Evolutionary conservation across 92 coral and sea anemone genomes (phyloP).

Genomic region (Porites rus): DNA sequence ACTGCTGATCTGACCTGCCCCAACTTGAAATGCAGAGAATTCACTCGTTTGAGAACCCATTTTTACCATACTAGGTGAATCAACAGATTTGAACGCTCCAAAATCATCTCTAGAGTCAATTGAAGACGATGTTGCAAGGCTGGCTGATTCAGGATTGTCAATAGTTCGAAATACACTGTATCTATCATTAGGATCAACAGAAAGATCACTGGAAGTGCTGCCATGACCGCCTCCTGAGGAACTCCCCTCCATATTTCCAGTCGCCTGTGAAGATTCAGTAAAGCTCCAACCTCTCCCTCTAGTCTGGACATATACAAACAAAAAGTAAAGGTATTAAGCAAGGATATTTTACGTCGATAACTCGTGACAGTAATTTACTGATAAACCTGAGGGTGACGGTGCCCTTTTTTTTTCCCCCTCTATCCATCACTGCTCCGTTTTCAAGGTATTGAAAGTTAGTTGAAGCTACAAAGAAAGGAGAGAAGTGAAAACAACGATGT

Average conservation of each 20-base stretch:
- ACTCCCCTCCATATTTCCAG: background rate
- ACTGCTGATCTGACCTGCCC: background rate
- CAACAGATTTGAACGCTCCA: constrained; percentile 23
- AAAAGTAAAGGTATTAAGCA: background rate
- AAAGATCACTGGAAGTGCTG: constrained; percentile 42
- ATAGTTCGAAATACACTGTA: constrained; percentile 59
- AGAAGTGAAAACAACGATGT: no score
- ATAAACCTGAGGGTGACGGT: no score
- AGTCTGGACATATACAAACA: constrained; percentile 35
- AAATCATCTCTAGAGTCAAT: constrained; percentile 10
- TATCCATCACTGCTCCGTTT: no score
- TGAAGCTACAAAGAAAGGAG: no score
- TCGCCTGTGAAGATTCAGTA: constrained; percentile 41
- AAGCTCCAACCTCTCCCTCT: constrained; percentile 86
- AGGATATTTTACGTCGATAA: no score
- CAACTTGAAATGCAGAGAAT: constrained; percentile 19
- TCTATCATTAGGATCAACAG: constrained; percentile 72
- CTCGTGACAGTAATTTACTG: background rate
- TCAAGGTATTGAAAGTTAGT: no score
- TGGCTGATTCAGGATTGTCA: background rate
- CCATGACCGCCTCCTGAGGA: background rate
- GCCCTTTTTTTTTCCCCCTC: no score
- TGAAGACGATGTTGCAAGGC: background rate
- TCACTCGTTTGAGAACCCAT: background rate
- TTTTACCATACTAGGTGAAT: constrained; percentile 2